These are phyloP conservation scores for Metridium senile DNA, from an alignment of 92 coral and sea anemone species.

Conservation along the genomic window DNA sequence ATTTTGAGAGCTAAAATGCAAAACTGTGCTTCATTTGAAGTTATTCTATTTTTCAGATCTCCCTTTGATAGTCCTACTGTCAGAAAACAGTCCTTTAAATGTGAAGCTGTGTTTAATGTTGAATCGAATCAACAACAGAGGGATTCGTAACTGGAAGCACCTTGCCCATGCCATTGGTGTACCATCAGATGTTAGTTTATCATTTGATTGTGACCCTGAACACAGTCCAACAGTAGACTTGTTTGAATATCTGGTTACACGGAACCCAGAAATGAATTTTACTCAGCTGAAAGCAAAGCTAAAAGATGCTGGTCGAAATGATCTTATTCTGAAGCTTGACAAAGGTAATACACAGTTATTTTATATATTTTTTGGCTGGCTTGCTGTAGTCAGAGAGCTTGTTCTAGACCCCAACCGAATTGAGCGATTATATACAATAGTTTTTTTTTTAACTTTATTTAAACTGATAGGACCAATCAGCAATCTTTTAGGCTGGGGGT, in stretches of 20 bases:
- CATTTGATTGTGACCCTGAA: conserved; percentile 40
- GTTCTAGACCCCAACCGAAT: no score
- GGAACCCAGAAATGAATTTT: conserved; percentile 30
- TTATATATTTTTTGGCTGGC: no score
- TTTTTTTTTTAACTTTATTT: no score
- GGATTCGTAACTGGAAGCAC: conserved; percentile 47
- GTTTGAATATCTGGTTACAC: conserved; percentile 33
- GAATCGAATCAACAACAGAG: conserved; percentile 35
- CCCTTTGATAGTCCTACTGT: not conserved
- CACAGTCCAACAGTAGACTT: conserved; percentile 49
- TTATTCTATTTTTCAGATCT: conserved; percentile 33
- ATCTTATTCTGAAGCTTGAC: conserved; percentile 34
- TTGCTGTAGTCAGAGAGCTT: no score
- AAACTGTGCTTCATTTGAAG: no score
- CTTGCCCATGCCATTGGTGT: conserved; percentile 38
- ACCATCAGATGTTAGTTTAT: conserved; percentile 18
- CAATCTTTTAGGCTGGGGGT: no score
- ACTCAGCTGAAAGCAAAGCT: conserved; percentile 26
- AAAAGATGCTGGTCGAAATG: conserved; percentile 32
- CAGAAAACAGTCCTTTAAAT: conserved; percentile 6
- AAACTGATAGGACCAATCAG: no score
- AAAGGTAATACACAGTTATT: no score
- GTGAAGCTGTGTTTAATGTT: conserved; percentile 30
- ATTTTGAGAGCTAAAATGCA: no score
- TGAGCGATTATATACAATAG: no score